Conservation (phyloP, 2,888 invertebrate genomes). For the Epinotia brunnichana region DNA sequence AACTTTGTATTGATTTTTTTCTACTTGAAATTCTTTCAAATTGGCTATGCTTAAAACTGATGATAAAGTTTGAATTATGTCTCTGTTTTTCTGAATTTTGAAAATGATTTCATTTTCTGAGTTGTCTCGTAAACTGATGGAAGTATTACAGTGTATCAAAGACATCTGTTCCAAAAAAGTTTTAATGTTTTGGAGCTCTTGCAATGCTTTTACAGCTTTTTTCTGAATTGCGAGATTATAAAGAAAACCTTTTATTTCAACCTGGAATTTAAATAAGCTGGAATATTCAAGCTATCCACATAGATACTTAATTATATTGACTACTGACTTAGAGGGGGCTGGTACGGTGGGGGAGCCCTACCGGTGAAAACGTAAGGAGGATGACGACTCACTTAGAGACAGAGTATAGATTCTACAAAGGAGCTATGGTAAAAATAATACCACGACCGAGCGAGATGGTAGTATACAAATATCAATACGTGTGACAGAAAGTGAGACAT, state of each 20-base stretch:
- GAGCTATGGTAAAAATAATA: too few relatives aligned
- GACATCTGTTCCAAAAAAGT: conserved; percentile 84
- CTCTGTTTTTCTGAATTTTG: conserved; percentile 82
- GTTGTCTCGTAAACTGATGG: conserved; percentile 88
- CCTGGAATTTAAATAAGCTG: conserved; percentile 54
- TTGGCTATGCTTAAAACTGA: conserved; percentile 65
- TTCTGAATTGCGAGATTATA: conserved; percentile 85
- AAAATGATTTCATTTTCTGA: conserved; percentile 83
- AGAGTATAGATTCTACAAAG: too few relatives aligned
- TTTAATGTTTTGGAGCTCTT: conserved; percentile 85
- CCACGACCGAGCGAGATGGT: too few relatives aligned
- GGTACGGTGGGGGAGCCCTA: too few relatives aligned
- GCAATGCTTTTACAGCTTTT: conserved; percentile 75
- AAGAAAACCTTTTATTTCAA: conserved; percentile 87
- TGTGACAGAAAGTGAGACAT: too few relatives aligned
- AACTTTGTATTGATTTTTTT: conserved; percentile 78
- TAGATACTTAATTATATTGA: not conserved
- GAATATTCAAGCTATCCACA: conserved; percentile 10
- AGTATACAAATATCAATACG: too few relatives aligned
- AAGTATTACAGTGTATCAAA: conserved; percentile 86
- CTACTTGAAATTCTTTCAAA: conserved; percentile 69
- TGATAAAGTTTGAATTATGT: conserved; percentile 80
- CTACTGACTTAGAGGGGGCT: too few relatives aligned
- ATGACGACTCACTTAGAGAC: too few relatives aligned
- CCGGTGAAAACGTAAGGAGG: too few relatives aligned